Base-by-base conservation (phyloP, 2,888 invertebrate genomes). In the Amphipoea lucens region DNA sequence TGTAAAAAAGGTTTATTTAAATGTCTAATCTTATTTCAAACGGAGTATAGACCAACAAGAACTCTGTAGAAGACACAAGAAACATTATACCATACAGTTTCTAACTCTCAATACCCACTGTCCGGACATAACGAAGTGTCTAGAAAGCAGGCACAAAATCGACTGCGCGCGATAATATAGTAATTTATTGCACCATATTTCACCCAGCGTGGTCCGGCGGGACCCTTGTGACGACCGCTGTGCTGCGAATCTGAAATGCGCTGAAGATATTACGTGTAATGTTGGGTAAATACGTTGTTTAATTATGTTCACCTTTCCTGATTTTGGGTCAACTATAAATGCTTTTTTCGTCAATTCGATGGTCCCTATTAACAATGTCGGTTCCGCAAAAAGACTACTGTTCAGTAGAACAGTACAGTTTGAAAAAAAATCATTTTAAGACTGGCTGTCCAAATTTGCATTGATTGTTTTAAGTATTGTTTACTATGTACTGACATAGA, bases 111-210 rank as follows among this genome's bases (percentile, higher is more conserved):
- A 67, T 75, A 71, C 45, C 63, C 71, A 77, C 36, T 48, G 68
- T 76, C 68, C 65, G 76, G 75, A 74, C 42, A 76, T 89, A 80
- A 84, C 84, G 72, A 84, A 86, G 81, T 84, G 69, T 70, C 84
- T 57, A 79, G 78, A 73, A 88, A 84, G 73, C 71, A 67, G 79
- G 86, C 87, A 89, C 89, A 89, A 90, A 92, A 93, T 92, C 91
- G 92, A 92, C 88, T 88, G 90, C 89, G 90, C 91, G 93, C 92
- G 92, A 94, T 94, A 94, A 93, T 92, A 90, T 90, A 90, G 90
- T 94, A 92, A 95, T 95, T 94, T 95, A 95, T 94, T 91, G 92
- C 89, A 80, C 91, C 91, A 94, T 95, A 95, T 93, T 93, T 94
- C 94, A 94, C 91, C 84, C 89, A 87, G 90, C 90, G 84, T 84